Base-by-base conservation (phyloP, 2,797 vertebrate genomes). In the Xenopus petersii region DNA sequence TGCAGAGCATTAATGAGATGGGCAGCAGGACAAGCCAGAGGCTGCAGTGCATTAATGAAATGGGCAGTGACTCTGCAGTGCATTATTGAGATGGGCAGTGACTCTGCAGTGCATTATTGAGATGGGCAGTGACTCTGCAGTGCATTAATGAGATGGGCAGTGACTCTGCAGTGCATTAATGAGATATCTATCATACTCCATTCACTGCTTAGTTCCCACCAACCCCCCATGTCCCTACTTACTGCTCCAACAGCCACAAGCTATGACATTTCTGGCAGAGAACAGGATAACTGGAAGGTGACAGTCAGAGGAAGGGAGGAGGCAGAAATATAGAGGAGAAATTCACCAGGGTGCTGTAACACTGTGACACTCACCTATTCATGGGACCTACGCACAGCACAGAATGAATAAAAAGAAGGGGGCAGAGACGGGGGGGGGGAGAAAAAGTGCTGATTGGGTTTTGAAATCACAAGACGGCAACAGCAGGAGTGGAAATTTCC, bases 401-500 rank as follows among this genome's bases (percentile, higher is more conserved):
- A 36, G 33, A 36, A 36, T 36, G 33, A 36, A 36, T 36, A 74
- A 70, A 70, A 71, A 79, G 74, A 70, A 79, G 70, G 59, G 65
- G 60, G 48, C 54, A 70, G 76, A 67, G 71, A 65, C 71, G 65
- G 46, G 73, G 66, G 59, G 55, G 64, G 51, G 58, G 65, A 30
- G 56, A 56, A 69, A 79, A 83, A 81, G 80, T 82, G 85, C 80
- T 65, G 30, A 81, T 61, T 56, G 59, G 74, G 77, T 81, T 48
- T 79, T 81, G 74, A 81, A 81, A 85, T 84, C 86, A 82, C 86
- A 63, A 85, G 84, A 84, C 70, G 80, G 82, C 81, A 77, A 13
- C 76, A 75, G 83, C 75, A 76, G 71, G 65, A 90, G 84, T 90
- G 91, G 91, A 93, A 93, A 92, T 93, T 93, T 93, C 92, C 91